A percentile compares a stretch with the other conserved stretches of the same genome.
These are phyloP conservation scores for Rhagophthalmus giganteus DNA, from an alignment of 2,888 invertebrate species.

Conservation along the genomic window DNA sequence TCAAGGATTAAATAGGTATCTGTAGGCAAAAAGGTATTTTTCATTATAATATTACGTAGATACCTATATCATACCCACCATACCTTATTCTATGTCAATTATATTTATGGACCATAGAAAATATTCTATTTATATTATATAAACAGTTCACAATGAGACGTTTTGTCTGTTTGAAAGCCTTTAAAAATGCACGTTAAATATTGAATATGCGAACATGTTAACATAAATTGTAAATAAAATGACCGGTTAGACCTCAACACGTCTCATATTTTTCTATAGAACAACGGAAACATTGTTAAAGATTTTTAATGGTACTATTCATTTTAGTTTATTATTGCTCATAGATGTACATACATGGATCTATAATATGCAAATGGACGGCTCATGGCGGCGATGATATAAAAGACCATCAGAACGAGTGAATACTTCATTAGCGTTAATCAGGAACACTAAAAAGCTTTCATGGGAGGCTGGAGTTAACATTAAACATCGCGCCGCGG, in stretches of 20 bases:
- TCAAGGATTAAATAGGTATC: no score
- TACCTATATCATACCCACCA: no score
- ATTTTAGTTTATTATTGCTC: slow-evolving; percentile 11
- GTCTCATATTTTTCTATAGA: slow-evolving; percentile 3
- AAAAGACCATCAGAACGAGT: slow-evolving; percentile 32
- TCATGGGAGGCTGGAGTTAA: slow-evolving; percentile 33
- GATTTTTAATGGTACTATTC: slow-evolving; percentile 9
- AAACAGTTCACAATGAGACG: no score
- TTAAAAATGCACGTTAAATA: neutral
- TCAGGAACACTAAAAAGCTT: slow-evolving; percentile 43
- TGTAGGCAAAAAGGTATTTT: no score
- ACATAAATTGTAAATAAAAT: neutral
- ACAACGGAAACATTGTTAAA: slow-evolving; percentile 5
- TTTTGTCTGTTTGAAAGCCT: no score
- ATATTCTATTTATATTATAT: no score
- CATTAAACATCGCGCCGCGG: slow-evolving; percentile 35
- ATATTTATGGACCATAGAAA: no score
- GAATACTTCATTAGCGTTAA: slow-evolving; percentile 46
- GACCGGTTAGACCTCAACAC: neutral
- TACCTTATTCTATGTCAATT: no score
- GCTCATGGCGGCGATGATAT: slow-evolving; percentile 30
- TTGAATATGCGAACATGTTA: neutral
- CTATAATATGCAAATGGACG: slow-evolving; percentile 31
- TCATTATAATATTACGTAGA: no score
- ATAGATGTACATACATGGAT: slow-evolving; percentile 7